phyloP scores from a whole-genome alignment of 2,113 vertebrate species.

The Myxocyprinus asiaticus region DNA sequence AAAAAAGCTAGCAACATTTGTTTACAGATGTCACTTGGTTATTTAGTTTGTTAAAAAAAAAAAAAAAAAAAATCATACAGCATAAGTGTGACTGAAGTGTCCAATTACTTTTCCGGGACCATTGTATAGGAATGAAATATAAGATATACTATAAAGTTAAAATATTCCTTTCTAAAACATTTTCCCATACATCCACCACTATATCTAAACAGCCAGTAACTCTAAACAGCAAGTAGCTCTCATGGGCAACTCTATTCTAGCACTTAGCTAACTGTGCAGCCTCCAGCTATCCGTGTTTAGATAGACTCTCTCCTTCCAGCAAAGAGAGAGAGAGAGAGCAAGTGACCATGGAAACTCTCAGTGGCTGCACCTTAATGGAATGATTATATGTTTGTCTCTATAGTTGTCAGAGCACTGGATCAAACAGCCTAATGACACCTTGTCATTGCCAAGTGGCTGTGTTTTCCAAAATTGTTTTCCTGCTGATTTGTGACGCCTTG shows the following conservation, averaged over 20 bases:
- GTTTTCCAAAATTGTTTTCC: conserved; percentile 85
- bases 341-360: conserved; percentile 59
- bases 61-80: not conserved
- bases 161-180: not conserved
- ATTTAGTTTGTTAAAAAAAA: no score
- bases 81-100: not conserved
- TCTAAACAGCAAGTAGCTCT: not conserved
- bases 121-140: not conserved
- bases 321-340: conserved; percentile 14
- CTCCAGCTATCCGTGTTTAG: conserved; percentile 26
- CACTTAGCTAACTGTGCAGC: conserved; percentile 20
- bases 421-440: conserved; percentile 93
- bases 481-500: conserved; percentile 85
- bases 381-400: conserved; percentile 94
- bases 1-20: no score
- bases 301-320: conserved; percentile 27
- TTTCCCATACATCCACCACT: not conserved
- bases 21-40: no score
- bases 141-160: not conserved
- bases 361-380: conserved; percentile 90
- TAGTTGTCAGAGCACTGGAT: conserved; percentile 93
- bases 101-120: not conserved
- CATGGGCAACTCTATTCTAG: not conserved
- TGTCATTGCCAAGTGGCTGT: conserved; percentile 88
- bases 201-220: not conserved